Conservation (phyloP, 2,888 invertebrate genomes). For the Mesodorylaimus sp. region DNA sequence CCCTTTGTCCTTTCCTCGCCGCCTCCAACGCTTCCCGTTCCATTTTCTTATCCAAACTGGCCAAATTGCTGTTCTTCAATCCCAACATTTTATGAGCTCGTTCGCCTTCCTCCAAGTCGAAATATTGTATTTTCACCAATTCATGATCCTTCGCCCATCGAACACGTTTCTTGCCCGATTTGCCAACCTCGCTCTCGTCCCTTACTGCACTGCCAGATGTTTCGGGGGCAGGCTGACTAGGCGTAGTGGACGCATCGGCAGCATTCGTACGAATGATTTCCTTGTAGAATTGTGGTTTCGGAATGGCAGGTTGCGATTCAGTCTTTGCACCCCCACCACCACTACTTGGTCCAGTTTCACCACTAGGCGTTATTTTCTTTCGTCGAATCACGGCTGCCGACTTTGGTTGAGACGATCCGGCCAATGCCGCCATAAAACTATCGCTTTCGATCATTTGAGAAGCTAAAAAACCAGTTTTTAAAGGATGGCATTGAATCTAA, state of each 20-base stretch:
- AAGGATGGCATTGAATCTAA: too few species aligned
- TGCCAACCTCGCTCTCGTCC: neutral
- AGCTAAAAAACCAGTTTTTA: neutral
- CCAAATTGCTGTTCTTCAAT: neutral
- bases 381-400: neutral
- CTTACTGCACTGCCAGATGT: too few species aligned
- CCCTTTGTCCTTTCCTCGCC: too few species aligned
- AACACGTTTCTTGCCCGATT: conserved; percentile 46
- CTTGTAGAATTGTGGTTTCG: neutral
- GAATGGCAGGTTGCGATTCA: too few species aligned
- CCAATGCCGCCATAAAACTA: conserved; percentile 4
- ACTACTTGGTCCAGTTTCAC: neutral
- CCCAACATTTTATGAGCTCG: conserved; percentile 32
- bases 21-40: too few species aligned
- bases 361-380: neutral
- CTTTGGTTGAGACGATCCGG: neutral
- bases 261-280: neutral
- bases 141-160: conserved; percentile 62
- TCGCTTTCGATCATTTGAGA: neutral
- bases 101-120: conserved; percentile 86
- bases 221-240: neutral
- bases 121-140: conserved; percentile 63
- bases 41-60: conserved; percentile 1
- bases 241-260: neutral
- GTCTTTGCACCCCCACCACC: neutral